Percentiles rank a stretch among this genome's conserved stretches.
Evolutionary conservation across 2,113 vertebrate species (phyloP).

Genomic region (Corythaixoides concolor): DNA sequence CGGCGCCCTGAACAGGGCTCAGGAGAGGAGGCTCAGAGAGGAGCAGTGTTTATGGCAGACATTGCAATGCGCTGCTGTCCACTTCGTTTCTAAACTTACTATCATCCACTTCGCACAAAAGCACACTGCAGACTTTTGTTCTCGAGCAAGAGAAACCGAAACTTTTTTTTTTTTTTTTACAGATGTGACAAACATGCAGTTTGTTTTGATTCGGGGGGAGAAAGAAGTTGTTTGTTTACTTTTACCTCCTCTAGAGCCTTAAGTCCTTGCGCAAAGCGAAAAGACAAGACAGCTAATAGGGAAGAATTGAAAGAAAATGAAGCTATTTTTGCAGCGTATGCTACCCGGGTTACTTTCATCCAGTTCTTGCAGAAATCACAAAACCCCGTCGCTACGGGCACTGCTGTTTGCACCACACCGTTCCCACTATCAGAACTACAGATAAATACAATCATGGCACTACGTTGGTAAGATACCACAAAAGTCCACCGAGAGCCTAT

Average conservation of each 20-base stretch:
- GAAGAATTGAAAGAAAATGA: not conserved
- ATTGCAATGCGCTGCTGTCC: not conserved
- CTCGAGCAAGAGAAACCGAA: not conserved
- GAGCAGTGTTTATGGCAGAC: not conserved
- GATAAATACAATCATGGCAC: not conserved
- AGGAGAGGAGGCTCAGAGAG: not conserved
- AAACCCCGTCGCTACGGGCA: not conserved
- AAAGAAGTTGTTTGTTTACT: constrained; percentile 29
- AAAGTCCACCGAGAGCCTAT: not conserved
- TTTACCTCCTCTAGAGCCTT: constrained; percentile 17
- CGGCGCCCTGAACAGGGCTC: not conserved
- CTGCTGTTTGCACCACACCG: not conserved
- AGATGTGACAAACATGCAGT: not conserved
- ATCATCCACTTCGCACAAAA: not conserved
- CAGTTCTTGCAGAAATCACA: not conserved
- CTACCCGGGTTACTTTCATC: not conserved
- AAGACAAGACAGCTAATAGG: not conserved
- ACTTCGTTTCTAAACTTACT: not conserved
- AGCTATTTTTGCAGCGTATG: not conserved
- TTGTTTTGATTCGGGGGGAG: not conserved
- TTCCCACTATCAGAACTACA: not conserved
- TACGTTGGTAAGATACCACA: not conserved
- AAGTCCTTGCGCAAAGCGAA: not conserved
- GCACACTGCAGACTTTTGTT: not conserved
- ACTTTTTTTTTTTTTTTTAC: not conserved